These are phyloP conservation scores for Morone saxatilis DNA, from an alignment of 2,113 vertebrate species.

Conservation along the genomic window DNA sequence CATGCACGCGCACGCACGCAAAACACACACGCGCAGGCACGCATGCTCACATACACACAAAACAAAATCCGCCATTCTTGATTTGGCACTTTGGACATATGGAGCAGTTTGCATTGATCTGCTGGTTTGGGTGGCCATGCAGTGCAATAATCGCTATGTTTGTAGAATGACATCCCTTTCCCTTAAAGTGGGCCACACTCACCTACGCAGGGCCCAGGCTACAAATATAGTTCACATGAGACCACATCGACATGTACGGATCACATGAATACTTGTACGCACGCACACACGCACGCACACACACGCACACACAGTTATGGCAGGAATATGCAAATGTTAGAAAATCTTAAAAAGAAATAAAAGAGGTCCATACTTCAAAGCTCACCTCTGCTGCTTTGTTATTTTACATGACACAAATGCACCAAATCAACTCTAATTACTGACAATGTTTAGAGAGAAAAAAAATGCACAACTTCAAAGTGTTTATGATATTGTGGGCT, in stretches of 20 bases:
- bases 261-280: slow-evolving; percentile 71
- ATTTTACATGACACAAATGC: slow-evolving; percentile 60
- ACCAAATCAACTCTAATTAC: slow-evolving; percentile 48
- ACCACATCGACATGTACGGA: slow-evolving; percentile 74
- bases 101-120: slow-evolving; percentile 85
- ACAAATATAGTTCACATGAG: slow-evolving; percentile 73
- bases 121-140: slow-evolving; percentile 84
- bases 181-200: slow-evolving; percentile 46
- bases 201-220: slow-evolving; percentile 58
- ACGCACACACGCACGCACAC: background rate
- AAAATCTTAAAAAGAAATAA: slow-evolving; percentile 43
- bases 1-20: slow-evolving; percentile 39
- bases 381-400: slow-evolving; percentile 62
- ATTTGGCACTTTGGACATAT: slow-evolving; percentile 87
- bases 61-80: slow-evolving; percentile 69
- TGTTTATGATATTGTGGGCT: slow-evolving; percentile 27
- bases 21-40: slow-evolving; percentile 29
- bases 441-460: slow-evolving; percentile 15
- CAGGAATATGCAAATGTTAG: slow-evolving; percentile 79
- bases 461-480: slow-evolving; percentile 37
- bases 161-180: slow-evolving; percentile 74
- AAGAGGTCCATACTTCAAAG: slow-evolving; percentile 45
- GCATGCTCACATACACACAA: slow-evolving; percentile 41
- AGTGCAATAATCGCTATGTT: slow-evolving; percentile 76
- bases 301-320: slow-evolving; percentile 66